phyloP scores from a whole-genome alignment of 2,113 vertebrate genomes.

The Cathartes aura region DNA sequence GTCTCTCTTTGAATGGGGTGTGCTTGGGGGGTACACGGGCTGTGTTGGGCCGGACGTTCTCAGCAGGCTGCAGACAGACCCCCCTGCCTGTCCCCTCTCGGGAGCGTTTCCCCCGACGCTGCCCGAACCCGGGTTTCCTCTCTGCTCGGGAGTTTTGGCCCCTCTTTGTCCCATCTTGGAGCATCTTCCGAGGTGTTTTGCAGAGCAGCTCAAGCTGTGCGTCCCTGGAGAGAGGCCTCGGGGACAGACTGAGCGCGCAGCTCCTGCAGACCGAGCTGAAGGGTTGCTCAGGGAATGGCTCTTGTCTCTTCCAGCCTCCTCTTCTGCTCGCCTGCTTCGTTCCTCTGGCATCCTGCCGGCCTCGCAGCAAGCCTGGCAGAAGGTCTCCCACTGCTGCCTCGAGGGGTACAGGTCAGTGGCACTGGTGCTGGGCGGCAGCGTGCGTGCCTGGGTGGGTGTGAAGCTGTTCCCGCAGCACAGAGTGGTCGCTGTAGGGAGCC shows the following conservation, averaged over 20 bases:
- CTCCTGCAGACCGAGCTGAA: accelerated
- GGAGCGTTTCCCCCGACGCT: too few relatives aligned
- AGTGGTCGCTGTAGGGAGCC: not conserved
- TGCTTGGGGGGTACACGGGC: too few relatives aligned
- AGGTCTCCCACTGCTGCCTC: constrained; percentile 76
- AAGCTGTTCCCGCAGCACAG: not conserved
- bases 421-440: accelerated
- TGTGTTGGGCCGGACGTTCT: not conserved
- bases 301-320: constrained; percentile 68
- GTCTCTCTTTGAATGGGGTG: not conserved
- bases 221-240: accelerated
- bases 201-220: accelerated
- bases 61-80: not conserved
- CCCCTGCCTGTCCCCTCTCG: too few relatives aligned
- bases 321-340: constrained; percentile 70
- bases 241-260: accelerated
- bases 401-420: constrained; percentile 82
- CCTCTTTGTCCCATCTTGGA: not conserved
- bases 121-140: not conserved
- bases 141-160: not conserved
- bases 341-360: constrained; percentile 79
- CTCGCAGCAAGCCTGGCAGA: constrained; percentile 82
- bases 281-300: accelerated
- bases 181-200: accelerated
- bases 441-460: accelerated